Conservation (phyloP, 2,797 vertebrate species). For the Helarctos malayanus region DNA sequence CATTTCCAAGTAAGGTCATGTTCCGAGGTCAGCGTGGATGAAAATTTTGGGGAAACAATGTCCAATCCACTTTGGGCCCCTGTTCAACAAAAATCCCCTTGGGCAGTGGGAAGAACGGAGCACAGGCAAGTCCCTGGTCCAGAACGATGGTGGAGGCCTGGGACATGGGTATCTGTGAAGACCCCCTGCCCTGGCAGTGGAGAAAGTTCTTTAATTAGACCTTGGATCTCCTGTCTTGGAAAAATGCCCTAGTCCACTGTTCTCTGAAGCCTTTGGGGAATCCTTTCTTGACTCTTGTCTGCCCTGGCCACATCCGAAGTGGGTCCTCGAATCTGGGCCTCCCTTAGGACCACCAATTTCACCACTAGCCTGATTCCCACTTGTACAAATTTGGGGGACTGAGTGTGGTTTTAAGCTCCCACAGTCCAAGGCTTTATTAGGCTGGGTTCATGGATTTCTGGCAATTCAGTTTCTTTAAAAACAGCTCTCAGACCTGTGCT, state of each 20-base stretch:
- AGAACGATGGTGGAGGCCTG: fast-evolving
- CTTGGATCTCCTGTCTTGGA: neutral
- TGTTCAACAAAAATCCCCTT: neutral
- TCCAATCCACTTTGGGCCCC: neutral
- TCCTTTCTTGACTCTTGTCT: neutral
- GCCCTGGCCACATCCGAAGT: neutral
- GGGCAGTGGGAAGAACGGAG: neutral
- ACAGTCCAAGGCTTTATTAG: neutral
- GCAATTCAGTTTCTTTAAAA: neutral
- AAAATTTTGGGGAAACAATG: neutral
- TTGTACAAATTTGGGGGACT: neutral
- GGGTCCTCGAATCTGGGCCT: neutral
- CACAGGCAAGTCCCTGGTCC: neutral
- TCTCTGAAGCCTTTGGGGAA: neutral
- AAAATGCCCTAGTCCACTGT: neutral
- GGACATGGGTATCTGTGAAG: neutral
- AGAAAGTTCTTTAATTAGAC: neutral
- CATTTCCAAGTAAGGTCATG: neutral
- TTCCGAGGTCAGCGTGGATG: neutral
- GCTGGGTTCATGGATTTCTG: neutral
- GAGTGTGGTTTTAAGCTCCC: neutral
- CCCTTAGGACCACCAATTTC: neutral
- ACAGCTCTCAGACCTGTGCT: neutral
- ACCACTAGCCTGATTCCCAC: neutral
- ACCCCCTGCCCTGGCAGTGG: too few species aligned